These are phyloP conservation scores for Drosophila neutralis DNA, from an alignment of 2,888 invertebrate species.

Conservation along the genomic window DNA sequence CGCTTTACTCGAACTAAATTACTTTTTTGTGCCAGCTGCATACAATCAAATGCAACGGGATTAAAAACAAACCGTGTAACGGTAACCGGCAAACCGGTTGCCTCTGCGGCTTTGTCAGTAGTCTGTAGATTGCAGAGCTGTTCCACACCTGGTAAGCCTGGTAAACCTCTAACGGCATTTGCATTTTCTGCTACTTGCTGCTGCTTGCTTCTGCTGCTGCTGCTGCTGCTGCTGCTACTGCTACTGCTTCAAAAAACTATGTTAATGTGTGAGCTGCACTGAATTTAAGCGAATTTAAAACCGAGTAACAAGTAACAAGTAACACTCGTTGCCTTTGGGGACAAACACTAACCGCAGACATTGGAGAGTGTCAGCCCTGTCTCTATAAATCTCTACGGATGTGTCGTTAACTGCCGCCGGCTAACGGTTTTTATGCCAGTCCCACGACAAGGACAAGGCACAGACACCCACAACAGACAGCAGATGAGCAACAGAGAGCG, in stretches of 20 bases:
- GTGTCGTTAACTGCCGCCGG: slow-evolving; percentile 75
- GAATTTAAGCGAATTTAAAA: slow-evolving; percentile 63
- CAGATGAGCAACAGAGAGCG: slow-evolving; percentile 18
- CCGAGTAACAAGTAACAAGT: slow-evolving; percentile 40
- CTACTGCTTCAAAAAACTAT: slow-evolving; percentile 62
- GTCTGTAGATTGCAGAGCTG: slow-evolving; percentile 30
- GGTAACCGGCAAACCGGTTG: slow-evolving; percentile 50
- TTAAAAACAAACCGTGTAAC: slow-evolving; percentile 72
- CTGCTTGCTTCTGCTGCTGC: slow-evolving; percentile 27
- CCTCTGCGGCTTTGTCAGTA: slow-evolving; percentile 50
- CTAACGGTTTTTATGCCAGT: slow-evolving; percentile 45
- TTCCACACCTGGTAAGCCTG: slow-evolving; percentile 62
- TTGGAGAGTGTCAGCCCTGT: slow-evolving; percentile 57
- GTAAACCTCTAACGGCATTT: slow-evolving; percentile 70
- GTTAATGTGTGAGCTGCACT: slow-evolving; percentile 66
- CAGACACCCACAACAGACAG: slow-evolving; percentile 15
- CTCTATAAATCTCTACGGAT: slow-evolving; percentile 73
- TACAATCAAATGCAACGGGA: slow-evolving; percentile 78
- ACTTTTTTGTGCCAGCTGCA: slow-evolving; percentile 72
- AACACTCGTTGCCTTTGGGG: slow-evolving; percentile 39
- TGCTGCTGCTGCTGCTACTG: slow-evolving; percentile 21
- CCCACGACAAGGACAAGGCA: slow-evolving; percentile 46
- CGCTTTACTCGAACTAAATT: slow-evolving; percentile 68
- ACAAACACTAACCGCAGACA: slow-evolving; percentile 64
- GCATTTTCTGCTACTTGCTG: slow-evolving; percentile 49